Evolutionary conservation across 1,140 invertebrate genomes (phyloP).

Genomic region (Orchesella cincta): DNA sequence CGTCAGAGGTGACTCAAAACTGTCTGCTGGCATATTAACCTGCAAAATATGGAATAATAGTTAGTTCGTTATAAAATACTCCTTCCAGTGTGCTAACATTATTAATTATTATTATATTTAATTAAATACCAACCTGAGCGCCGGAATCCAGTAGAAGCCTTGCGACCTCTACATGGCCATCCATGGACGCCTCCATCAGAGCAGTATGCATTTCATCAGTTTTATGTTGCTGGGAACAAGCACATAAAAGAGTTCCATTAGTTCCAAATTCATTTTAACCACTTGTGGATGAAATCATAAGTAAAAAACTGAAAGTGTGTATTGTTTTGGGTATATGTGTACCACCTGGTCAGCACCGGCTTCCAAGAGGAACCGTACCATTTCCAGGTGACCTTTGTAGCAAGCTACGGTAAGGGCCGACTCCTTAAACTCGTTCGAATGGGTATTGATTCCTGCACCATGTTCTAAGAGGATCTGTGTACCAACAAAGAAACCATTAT

Average conservation of each 20-base stretch:
- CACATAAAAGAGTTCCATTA: neutral
- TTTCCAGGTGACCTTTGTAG: conserved; percentile 96
- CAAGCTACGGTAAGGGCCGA: conserved; percentile 92
- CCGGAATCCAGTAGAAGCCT: conserved; percentile 90
- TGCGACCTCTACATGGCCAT: conserved; percentile 96
- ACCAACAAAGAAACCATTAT: conserved; percentile 21
- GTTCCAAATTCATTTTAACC: neutral
- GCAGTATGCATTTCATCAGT: conserved; percentile 99
- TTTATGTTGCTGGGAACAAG: conserved; percentile 79
- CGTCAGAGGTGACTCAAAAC: conserved; percentile 97
- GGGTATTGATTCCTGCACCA: conserved; percentile 96
- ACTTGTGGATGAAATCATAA: no score
- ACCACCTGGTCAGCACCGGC: conserved; percentile 89
- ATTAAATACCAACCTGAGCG: conserved; percentile 87
- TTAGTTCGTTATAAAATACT: neutral
- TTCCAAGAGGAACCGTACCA: conserved; percentile 93
- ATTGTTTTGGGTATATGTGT: conserved; percentile 38
- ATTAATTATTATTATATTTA: no score
- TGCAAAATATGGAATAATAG: no score
- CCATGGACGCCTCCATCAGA: conserved; percentile 99
- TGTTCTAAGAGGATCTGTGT: conserved; percentile 77
- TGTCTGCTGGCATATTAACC: conserved; percentile 98
- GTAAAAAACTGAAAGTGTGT: neutral
- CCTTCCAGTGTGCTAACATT: no score
- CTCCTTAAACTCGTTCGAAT: conserved; percentile 98